phyloP scores from a whole-genome alignment of 1,140 invertebrate species.

The Conus betulinus region DNA sequence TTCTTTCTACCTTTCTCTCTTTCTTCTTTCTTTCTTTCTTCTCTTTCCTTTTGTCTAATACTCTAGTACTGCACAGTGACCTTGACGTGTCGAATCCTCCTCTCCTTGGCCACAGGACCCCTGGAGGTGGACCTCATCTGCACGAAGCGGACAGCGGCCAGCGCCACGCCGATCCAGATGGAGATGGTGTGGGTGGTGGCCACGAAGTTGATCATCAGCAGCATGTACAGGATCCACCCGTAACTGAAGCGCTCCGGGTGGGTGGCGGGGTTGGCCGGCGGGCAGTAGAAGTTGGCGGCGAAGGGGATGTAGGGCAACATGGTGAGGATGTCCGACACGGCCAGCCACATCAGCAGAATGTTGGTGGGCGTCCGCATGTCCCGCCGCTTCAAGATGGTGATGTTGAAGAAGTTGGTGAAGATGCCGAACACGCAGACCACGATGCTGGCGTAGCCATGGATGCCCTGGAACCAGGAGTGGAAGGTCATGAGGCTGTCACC shows the following conservation, averaged over 20 bases:
- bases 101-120: slow-evolving; percentile 84
- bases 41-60: no score
- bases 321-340: slow-evolving; percentile 89
- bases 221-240: slow-evolving; percentile 67
- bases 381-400: slow-evolving; percentile 90
- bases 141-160: slow-evolving; percentile 86
- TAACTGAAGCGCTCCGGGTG: slow-evolving; percentile 61
- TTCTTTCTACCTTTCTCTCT: no score
- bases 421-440: slow-evolving; percentile 91
- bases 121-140: slow-evolving; percentile 82
- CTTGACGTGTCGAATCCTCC: slow-evolving; percentile 79
- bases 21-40: no score
- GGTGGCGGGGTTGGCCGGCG: slow-evolving; percentile 44
- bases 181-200: slow-evolving; percentile 93
- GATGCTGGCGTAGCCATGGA: slow-evolving; percentile 85
- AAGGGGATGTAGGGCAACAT: slow-evolving; percentile 93
- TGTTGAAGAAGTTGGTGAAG: slow-evolving; percentile 91
- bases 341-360: slow-evolving; percentile 87
- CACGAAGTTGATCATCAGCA: slow-evolving; percentile 80
- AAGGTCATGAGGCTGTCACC: slow-evolving; percentile 56
- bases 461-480: slow-evolving; percentile 69
- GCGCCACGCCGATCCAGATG: slow-evolving; percentile 92
- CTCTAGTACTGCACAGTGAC: slow-evolving; percentile 25
- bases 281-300: slow-evolving; percentile 81
- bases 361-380: slow-evolving; percentile 89